Conservation (phyloP, 1,140 invertebrate genomes). For the Trichoplusia ni region DNA sequence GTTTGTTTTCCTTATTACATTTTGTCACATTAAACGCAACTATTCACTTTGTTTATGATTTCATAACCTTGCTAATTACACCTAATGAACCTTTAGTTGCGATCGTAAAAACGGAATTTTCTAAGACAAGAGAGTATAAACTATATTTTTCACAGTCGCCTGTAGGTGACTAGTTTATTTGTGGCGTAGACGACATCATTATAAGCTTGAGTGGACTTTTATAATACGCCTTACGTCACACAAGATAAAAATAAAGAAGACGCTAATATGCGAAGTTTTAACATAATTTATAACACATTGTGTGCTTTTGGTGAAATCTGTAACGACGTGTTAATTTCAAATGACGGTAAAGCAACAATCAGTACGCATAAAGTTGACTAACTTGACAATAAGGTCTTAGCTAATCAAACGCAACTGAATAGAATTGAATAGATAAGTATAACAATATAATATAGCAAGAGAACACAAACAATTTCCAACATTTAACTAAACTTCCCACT, state of each 20-base stretch:
- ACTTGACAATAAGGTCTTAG: too few species aligned
- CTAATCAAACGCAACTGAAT: too few species aligned
- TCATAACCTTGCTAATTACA: slow-evolving; percentile 13
- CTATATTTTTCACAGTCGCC: slow-evolving; percentile 3
- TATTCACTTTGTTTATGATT: neutral
- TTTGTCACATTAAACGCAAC: neutral
- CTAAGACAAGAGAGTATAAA: slow-evolving; percentile 12
- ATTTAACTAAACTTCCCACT: neutral
- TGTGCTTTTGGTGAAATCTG: neutral
- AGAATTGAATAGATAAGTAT: too few species aligned
- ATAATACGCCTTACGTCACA: slow-evolving; percentile 33
- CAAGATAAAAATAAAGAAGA: slow-evolving; percentile 21
- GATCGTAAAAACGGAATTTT: slow-evolving; percentile 5
- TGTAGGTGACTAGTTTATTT: slow-evolving; percentile 31
- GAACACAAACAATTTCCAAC: neutral
- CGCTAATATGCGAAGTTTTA: slow-evolving; percentile 1
- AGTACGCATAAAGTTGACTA: too few species aligned
- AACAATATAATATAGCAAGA: too few species aligned
- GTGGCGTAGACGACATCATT: slow-evolving; percentile 19
- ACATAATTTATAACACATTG: slow-evolving; percentile 5
- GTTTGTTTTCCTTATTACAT: neutral
- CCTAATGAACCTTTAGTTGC: slow-evolving; percentile 9
- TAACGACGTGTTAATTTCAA: neutral
- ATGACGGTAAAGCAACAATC: neutral
- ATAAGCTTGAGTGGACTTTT: slow-evolving; percentile 30